Percentiles rank a stretch among this genome's conserved stretches.
Conservation (phyloP, 2,888 invertebrate species). For the Terebella lapidaria region DNA sequence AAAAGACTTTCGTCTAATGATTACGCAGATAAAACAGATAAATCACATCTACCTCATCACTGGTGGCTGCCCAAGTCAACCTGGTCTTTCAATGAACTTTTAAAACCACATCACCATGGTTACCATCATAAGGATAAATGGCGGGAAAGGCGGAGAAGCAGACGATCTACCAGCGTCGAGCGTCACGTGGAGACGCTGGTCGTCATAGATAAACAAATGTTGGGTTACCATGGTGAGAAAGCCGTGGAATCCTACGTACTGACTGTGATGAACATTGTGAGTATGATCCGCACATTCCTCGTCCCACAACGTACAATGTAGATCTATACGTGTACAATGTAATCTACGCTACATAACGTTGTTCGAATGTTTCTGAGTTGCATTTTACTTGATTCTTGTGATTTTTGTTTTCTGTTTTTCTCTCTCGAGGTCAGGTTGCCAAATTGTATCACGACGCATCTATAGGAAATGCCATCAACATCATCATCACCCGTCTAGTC, state of each 20-base stretch:
- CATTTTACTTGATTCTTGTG: too few relatives aligned
- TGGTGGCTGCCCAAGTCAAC: not conserved
- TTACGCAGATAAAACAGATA: not conserved
- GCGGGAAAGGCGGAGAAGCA: slow-evolving; percentile 15
- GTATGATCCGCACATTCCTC: slow-evolving; percentile 23
- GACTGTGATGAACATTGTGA: slow-evolving; percentile 87
- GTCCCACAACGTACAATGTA: not conserved
- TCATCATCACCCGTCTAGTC: slow-evolving; percentile 78
- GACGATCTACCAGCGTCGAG: slow-evolving; percentile 33
- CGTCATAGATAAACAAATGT: slow-evolving; percentile 45
- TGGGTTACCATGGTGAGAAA: slow-evolving; percentile 53
- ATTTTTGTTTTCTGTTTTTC: too few relatives aligned
- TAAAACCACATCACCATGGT: not conserved
- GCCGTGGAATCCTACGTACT: slow-evolving; percentile 79
- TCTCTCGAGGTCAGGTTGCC: slow-evolving; percentile 48
- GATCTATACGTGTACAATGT: too few relatives aligned
- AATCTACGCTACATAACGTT: too few relatives aligned
- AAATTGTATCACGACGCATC: slow-evolving; percentile 60
- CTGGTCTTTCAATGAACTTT: not conserved
- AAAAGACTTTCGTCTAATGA: too few relatives aligned
- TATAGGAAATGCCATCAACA: slow-evolving; percentile 83
- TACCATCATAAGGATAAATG: slow-evolving; percentile 15
- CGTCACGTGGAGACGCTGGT: slow-evolving; percentile 47
- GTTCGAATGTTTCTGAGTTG: too few relatives aligned
- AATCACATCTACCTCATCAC: not conserved